Conservation (phyloP, 2,113 vertebrate genomes). For the Corythaeola cristata region DNA sequence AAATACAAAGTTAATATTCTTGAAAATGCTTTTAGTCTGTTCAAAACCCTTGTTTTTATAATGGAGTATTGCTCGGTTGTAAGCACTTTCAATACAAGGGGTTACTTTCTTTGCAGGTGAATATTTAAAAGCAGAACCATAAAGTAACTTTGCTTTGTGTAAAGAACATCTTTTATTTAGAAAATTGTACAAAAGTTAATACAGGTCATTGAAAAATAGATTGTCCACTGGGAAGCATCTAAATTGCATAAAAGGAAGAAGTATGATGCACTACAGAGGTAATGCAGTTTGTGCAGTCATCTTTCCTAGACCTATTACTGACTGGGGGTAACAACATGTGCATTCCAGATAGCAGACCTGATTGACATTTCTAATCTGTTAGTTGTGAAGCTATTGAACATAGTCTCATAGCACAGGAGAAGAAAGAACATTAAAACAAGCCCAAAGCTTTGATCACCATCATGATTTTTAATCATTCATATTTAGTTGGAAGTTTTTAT, state of each 20-base stretch:
- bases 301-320: not conserved
- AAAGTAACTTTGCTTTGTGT: not conserved
- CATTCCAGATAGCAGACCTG: not conserved
- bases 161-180: constrained; percentile 16
- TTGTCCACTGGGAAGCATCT: constrained; percentile 15
- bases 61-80: not conserved
- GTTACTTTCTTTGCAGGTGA: not conserved
- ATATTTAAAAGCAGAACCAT: constrained; percentile 1
- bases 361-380: not conserved
- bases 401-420: not conserved
- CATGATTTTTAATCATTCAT: not conserved
- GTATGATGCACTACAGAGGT: not conserved
- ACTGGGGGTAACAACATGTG: not conserved
- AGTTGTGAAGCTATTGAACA: not conserved
- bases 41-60: not conserved
- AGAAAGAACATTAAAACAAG: not conserved
- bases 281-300: not conserved
- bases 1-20: not conserved
- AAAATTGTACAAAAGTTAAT: constrained; percentile 23
- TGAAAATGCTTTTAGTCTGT: not conserved
- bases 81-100: not conserved
- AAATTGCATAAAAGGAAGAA: not conserved
- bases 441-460: not conserved
- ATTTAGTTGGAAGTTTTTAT: not conserved
- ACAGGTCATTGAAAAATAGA: not conserved